Conservation (phyloP, 2,797 vertebrate species). For the Acanthis flammea region DNA sequence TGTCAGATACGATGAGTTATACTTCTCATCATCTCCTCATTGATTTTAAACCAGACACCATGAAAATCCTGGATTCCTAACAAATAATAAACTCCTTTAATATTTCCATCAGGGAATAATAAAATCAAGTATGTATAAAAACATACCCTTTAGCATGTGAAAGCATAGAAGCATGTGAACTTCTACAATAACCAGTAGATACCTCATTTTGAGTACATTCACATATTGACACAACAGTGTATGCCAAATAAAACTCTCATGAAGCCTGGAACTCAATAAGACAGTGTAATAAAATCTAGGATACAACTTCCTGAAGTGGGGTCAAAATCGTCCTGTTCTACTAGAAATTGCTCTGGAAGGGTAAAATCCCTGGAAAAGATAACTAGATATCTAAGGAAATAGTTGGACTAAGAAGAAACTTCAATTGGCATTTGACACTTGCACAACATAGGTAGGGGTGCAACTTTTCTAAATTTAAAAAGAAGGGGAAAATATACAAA, state of each 20-base stretch:
- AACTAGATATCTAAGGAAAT: neutral
- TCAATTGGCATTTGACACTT: neutral
- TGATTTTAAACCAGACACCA: conserved; percentile 17
- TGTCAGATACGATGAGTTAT: neutral
- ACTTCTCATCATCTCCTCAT: neutral
- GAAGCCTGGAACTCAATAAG: conserved; percentile 14
- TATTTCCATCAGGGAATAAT: conserved; percentile 30
- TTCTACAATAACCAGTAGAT: conserved; percentile 2
- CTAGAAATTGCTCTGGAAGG: neutral
- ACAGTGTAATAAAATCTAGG: conserved; percentile 17
- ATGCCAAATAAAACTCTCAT: conserved; percentile 40
- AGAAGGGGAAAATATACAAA: neutral
- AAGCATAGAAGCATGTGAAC: conserved; percentile 43
- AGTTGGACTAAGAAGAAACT: neutral
- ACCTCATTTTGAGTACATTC: conserved; percentile 33
- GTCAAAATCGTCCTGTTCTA: neutral
- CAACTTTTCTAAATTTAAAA: neutral
- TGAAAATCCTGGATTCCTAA: neutral
- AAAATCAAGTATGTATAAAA: conserved; percentile 29
- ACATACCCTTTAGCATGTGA: conserved; percentile 16
- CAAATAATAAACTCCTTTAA: conserved; percentile 29
- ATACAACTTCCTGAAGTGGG: neutral
- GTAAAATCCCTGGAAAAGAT: neutral
- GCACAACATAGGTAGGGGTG: neutral
- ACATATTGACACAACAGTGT: conserved; percentile 4